Evolutionary conservation across 2,113 vertebrate genomes (phyloP).

Genomic region (Jacana jacana): DNA sequence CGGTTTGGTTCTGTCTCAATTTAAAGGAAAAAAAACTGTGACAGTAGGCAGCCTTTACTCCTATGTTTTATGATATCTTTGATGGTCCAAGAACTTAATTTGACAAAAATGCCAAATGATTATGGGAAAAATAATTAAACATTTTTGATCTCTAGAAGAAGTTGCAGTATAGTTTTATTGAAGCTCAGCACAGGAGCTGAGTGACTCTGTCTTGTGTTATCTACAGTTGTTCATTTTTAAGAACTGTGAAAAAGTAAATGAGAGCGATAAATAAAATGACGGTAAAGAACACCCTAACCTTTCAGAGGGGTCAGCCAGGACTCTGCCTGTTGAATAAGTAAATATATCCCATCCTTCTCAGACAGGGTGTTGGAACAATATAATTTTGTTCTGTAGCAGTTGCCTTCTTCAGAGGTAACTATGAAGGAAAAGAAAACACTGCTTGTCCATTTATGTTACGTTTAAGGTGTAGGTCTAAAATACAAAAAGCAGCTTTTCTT

Average conservation of each 20-base stretch:
- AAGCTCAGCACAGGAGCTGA: neutral
- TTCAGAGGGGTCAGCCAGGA: neutral
- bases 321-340: neutral
- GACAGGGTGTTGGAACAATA: neutral
- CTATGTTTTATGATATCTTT: neutral
- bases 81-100: neutral
- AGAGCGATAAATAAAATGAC: neutral
- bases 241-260: neutral
- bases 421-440: neutral
- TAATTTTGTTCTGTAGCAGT: neutral
- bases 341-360: neutral
- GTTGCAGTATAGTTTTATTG: neutral
- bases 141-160: neutral
- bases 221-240: neutral
- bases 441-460: neutral
- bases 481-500: neutral
- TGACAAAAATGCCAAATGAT: neutral
- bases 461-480: neutral
- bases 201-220: neutral
- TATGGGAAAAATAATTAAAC: neutral
- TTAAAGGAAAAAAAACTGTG: neutral
- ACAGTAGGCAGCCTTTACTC: neutral
- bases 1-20: neutral
- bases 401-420: neutral
- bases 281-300: neutral